Evolutionary conservation across 2,888 invertebrate genomes (phyloP).

Genomic region (Terebella lapidaria): DNA sequence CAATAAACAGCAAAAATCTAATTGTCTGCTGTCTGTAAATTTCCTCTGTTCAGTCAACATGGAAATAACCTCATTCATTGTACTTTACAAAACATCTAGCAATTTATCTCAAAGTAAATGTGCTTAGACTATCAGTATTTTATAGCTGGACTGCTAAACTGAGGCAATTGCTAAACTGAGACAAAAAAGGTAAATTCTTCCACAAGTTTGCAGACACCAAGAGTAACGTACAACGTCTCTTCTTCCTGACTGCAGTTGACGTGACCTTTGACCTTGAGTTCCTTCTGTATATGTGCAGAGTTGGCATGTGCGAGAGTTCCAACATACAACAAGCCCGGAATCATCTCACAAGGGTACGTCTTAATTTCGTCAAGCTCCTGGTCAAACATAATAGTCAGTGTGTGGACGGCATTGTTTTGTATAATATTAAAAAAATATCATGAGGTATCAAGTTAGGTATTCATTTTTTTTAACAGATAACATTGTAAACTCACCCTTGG

Average conservation of each 20-base stretch:
- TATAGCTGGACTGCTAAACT: too few species aligned
- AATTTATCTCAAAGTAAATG: too few species aligned
- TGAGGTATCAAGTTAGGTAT: neutral
- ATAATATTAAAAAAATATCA: neutral
- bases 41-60: too few species aligned
- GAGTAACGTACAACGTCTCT: constrained; percentile 41
- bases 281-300: constrained; percentile 47
- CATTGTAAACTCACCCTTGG: constrained; percentile 38
- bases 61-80: too few species aligned
- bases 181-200: too few species aligned
- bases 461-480: neutral
- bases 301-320: constrained; percentile 49
- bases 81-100: too few species aligned
- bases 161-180: too few species aligned
- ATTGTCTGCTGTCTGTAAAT: too few species aligned
- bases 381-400: neutral
- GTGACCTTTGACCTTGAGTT: constrained; percentile 49
- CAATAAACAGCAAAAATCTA: neutral
- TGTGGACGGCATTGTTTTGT: too few species aligned
- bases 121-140: too few species aligned
- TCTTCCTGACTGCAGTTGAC: constrained; percentile 45
- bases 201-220: too few species aligned
- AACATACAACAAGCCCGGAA: constrained; percentile 46
- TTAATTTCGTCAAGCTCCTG: constrained; percentile 51
- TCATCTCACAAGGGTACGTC: constrained; percentile 49